phyloP scores from a whole-genome alignment of 2,888 invertebrate species.

The Craniophora ligustri region DNA sequence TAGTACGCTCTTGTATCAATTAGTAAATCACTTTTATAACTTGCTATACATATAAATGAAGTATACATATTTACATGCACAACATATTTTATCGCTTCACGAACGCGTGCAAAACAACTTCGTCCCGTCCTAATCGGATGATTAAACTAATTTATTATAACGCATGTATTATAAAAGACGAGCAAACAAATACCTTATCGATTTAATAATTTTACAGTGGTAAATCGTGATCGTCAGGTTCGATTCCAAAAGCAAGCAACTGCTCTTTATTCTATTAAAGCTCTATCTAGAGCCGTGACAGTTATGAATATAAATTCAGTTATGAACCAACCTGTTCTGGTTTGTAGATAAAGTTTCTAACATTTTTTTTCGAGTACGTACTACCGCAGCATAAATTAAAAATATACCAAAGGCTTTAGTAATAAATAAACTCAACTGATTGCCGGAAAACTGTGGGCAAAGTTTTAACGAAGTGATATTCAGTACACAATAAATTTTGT shows the following conservation, averaged over 20 bases:
- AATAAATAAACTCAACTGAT: constrained; percentile 55
- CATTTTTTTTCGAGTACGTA: constrained; percentile 24
- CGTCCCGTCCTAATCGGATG: no score
- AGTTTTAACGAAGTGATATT: constrained; percentile 76
- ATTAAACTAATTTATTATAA: no score
- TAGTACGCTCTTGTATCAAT: no score
- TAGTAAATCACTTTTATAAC: no score
- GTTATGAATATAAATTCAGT: constrained; percentile 45
- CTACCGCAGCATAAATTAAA: constrained; percentile 32
- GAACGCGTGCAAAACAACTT: no score
- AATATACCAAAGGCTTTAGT: constrained; percentile 42
- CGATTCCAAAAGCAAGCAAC: constrained; percentile 7
- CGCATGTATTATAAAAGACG: no score
- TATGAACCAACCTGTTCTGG: constrained; percentile 30
- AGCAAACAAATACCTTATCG: no score
- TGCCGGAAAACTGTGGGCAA: constrained; percentile 54
- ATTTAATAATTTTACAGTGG: not conserved
- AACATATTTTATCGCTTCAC: no score
- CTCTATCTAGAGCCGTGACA: constrained; percentile 12
- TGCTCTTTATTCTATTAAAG: constrained; percentile 15
- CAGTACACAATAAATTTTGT: constrained; percentile 45
- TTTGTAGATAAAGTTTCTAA: constrained; percentile 30
- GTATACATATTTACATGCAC: no score
- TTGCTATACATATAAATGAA: no score
- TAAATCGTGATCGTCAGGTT: not conserved